Evolutionary conservation across 2,113 vertebrate species (phyloP), one percentile per base, ranked within the genome.

Genomic region (Jacana jacana): DNA sequence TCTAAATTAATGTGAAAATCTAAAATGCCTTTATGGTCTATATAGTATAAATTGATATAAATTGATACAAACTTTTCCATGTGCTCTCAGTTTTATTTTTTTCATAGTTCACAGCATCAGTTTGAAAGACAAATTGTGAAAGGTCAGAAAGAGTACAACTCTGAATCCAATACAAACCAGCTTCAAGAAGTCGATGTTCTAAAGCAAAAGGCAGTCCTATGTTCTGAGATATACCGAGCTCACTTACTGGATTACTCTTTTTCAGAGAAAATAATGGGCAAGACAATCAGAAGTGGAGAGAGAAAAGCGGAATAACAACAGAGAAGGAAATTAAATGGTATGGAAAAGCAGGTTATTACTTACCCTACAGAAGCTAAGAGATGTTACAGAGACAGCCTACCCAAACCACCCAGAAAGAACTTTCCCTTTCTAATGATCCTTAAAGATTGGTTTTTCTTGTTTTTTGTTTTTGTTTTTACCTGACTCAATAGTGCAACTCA

Each of bases 111-210:
- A 95, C 54, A 92, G 64, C 46, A 7, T 57, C 57, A 48, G 17
- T 88, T 69, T 80, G 75, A 92, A 92, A 92, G 71, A 92, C 75
- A 93, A 88, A 92, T 13, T 55, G 48, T 54, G 23, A 42, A 90
- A 88, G 6, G 30, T 65, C 37, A 81, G 22, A 25, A 87, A 68
- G 48, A 76, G 4, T 51, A 76, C 42, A 86, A 64, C 17, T 88
- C 42, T 52, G 69, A 54, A 10, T 22, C 48, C 52, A 73, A 80
- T 88, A 48, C 16, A 85, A 86, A 73, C 17, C 9, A 76, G 52
- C 12, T 40, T 25, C 30, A 88, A 69, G 24, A 70, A 66, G 16
- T 5, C 70, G 58, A 10, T 2, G 1, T 65, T 92, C 31, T 58
- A 92, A 82, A 49, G 35, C 22, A 68, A 79, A 79, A 92, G 12